Evolutionary conservation across 1,140 invertebrate genomes (phyloP), one percentile per base, ranked within the genome.

Genomic region (Zaprionus ornatus): DNA sequence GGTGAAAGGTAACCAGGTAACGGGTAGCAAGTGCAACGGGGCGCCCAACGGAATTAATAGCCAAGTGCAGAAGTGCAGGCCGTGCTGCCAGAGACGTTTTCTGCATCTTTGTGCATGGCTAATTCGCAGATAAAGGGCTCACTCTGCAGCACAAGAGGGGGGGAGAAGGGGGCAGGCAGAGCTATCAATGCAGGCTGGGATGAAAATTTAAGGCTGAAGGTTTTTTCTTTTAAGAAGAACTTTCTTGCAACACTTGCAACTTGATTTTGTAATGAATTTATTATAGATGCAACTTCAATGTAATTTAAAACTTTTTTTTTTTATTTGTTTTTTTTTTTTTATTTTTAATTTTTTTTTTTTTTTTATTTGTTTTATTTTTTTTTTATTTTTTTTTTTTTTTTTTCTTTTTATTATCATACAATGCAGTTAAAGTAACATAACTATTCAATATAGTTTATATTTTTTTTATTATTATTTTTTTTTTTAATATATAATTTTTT

Each of bases 31-130:
- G 50, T 48, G 50, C 6, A 42, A 45, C n/a, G 40, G 40, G 40
- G 40, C 6, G 15, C 13, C 54, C 27, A 23, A 57, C n/a, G 29
- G 21, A 56, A 66, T 66, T 56, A 66, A 66, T 66, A 29, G 63
- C 54, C 37, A 57, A 32, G 25, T 48, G 17, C 25, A 57, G n/a
- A 57, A 32, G 25, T 48, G 17, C 25, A 57, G n/a, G 64, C 27
- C 37, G 10, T 6, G 52, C 17, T 57, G 21, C 27, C 10, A 45
- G 54, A 29, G 23, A 27, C n/a, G 37, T 7, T 42, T 50, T 55
- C 54, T 50, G 35, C 52, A 13, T 15, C 63, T 56, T 66, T 56
- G 37, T 66, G 63, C 35, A 56, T 45, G 32, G 63, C 63, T 66
- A 56, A 66, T 66, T 56, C 35, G 23, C 52, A n/a, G 37, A 42